These are phyloP conservation scores for Alfaro cultratus DNA, from an alignment of 2,797 vertebrate genomes.

Conservation along the genomic window DNA sequence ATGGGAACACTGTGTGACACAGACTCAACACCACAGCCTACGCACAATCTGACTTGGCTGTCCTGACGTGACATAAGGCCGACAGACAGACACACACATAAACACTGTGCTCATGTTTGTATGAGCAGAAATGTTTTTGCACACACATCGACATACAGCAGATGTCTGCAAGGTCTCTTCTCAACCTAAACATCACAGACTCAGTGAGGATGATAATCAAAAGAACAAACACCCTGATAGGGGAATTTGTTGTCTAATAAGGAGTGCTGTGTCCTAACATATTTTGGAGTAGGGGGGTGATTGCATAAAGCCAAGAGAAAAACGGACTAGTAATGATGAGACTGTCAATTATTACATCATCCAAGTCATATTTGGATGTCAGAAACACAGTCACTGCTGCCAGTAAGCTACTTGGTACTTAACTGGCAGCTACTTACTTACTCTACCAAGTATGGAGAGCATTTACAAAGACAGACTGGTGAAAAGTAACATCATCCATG, in stretches of 20 bases:
- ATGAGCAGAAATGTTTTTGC: not conserved
- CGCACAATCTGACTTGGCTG: slow-evolving; percentile 43
- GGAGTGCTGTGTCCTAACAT: not conserved
- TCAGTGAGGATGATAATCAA: too few relatives aligned
- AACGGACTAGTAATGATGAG: not conserved
- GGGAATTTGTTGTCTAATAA: not conserved
- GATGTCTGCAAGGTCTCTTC: not conserved
- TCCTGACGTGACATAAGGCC: slow-evolving; percentile 34
- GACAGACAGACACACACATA: slow-evolving; percentile 3
- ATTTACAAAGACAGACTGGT: not conserved
- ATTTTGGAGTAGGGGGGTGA: not conserved
- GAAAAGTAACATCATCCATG: not conserved
- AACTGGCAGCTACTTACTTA: not conserved
- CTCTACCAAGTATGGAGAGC: not conserved
- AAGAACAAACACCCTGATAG: not conserved
- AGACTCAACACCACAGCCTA: slow-evolving; percentile 29
- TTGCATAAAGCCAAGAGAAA: not conserved
- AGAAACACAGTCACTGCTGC: not conserved
- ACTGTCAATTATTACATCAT: not conserved
- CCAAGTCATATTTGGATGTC: not conserved
- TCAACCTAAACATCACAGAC: not conserved
- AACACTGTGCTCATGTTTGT: slow-evolving; percentile 2
- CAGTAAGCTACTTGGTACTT: not conserved
- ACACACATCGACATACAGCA: not conserved
- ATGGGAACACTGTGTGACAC: slow-evolving; percentile 58